Percentiles rank a stretch among this genome's conserved stretches.
phyloP scores from a whole-genome alignment of 2,113 vertebrate species.

The Asarcornis scutulata region DNA sequence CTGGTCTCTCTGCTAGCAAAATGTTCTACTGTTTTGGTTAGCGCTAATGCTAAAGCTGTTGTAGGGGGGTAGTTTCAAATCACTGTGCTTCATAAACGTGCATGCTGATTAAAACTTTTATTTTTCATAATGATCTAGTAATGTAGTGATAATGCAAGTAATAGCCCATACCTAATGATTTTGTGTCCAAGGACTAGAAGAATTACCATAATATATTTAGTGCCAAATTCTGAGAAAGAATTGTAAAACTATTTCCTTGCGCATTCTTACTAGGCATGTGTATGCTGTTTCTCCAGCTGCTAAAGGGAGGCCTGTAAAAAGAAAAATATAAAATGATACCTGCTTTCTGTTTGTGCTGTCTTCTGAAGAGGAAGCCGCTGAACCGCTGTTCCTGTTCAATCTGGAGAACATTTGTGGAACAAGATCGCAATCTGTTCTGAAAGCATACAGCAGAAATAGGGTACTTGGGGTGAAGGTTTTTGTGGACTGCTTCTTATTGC shows the following conservation, averaged over 20 bases:
- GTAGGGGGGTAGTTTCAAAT: conserved; percentile 24
- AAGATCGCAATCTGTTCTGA: background rate
- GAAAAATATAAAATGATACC: background rate
- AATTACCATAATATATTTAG: conserved; percentile 70
- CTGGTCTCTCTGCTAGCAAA: background rate
- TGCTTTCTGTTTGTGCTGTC: background rate
- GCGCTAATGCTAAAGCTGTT: conserved; percentile 28
- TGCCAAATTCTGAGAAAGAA: conserved; percentile 61
- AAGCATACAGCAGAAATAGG: background rate
- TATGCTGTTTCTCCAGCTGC: background rate
- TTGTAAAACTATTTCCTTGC: conserved; percentile 25
- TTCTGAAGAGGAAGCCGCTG: background rate
- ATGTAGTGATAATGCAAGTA: conserved; percentile 75
- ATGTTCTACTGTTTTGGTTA: background rate
- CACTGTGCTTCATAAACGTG: conserved; percentile 61
- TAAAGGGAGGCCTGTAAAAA: background rate
- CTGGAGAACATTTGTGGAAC: background rate
- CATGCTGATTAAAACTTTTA: conserved; percentile 69
- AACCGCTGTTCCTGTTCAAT: background rate
- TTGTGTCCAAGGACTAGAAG: conserved; percentile 69
- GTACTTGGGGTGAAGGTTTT: background rate
- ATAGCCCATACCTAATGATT: conserved; percentile 74
- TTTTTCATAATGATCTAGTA: conserved; percentile 72
- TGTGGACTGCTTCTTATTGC: background rate
- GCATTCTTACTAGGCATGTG: conserved; percentile 34